Conservation (phyloP, 2,797 vertebrate genomes). For the Platyrinchus mystaceus region DNA sequence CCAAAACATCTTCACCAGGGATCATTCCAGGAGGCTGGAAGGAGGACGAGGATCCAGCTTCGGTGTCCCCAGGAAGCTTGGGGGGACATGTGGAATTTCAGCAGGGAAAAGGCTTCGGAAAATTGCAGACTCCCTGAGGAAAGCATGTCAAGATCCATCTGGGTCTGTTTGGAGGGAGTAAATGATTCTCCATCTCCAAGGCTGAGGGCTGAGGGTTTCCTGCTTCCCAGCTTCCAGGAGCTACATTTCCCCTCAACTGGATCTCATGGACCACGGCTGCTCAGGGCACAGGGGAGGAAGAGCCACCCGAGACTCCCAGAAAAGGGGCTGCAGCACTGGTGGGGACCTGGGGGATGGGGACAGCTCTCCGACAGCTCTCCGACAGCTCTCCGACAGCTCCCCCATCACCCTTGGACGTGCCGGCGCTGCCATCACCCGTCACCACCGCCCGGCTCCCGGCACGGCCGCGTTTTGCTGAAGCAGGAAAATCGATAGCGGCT, state of each 20-base stretch:
- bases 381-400: not conserved
- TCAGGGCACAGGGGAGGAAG: not conserved
- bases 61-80: not conserved
- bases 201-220: not conserved
- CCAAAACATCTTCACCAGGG: not conserved
- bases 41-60: accelerated
- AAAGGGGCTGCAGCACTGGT: accelerated
- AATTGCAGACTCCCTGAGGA: not conserved
- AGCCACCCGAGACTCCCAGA: not conserved
- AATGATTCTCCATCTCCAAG: not conserved
- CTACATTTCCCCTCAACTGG: not conserved
- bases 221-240: not conserved
- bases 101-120: not conserved
- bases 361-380: not conserved
- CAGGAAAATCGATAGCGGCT: not conserved
- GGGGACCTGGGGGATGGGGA: not conserved
- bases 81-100: not conserved
- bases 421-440: not conserved
- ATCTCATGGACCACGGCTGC: not conserved
- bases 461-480: not conserved
- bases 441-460: not conserved
- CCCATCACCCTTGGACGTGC: accelerated
- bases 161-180: not conserved
- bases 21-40: not conserved
- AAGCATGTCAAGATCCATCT: accelerated